Conservation (phyloP, 2,113 vertebrate genomes). For the Elgaria multicarinata region DNA sequence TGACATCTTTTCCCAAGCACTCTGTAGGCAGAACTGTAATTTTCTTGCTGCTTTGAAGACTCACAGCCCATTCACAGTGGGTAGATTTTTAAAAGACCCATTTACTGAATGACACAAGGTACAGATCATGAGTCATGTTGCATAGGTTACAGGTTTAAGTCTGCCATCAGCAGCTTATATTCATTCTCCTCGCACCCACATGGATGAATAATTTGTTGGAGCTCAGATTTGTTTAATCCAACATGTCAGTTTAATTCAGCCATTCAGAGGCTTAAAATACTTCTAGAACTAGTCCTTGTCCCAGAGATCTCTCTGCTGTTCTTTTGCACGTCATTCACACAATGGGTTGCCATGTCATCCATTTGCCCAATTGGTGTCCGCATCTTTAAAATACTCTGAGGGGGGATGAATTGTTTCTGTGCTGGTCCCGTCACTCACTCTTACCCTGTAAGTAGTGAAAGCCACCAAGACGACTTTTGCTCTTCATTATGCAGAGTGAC, state of each 20-base stretch:
- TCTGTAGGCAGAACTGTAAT: slow-evolving; percentile 50
- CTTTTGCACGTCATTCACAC: neutral
- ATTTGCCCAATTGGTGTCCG: neutral
- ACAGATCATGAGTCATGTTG: slow-evolving; percentile 65
- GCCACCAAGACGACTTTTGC: neutral
- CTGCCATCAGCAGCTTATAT: slow-evolving; percentile 44
- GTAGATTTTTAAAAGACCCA: slow-evolving; percentile 60
- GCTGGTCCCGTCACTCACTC: neutral
- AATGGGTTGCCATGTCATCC: neutral
- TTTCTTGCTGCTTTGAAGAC: slow-evolving; percentile 42
- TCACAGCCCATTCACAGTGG: slow-evolving; percentile 55
- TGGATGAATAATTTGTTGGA: slow-evolving; percentile 53
- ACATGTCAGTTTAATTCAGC: slow-evolving; percentile 44
- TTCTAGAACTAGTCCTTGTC: neutral
- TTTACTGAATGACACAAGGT: slow-evolving; percentile 64
- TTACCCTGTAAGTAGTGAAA: neutral
- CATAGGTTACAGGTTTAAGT: slow-evolving; percentile 59
- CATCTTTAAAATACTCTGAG: neutral
- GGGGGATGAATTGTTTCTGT: neutral
- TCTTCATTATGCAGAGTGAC: neutral
- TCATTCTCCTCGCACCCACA: slow-evolving; percentile 61
- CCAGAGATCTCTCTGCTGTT: neutral
- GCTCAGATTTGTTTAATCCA: slow-evolving; percentile 48
- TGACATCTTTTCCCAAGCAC: neutral
- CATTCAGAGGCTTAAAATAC: slow-evolving; percentile 17